phyloP scores from a whole-genome alignment of 2,797 vertebrate genomes.

The Myiothlypis coronata region DNA sequence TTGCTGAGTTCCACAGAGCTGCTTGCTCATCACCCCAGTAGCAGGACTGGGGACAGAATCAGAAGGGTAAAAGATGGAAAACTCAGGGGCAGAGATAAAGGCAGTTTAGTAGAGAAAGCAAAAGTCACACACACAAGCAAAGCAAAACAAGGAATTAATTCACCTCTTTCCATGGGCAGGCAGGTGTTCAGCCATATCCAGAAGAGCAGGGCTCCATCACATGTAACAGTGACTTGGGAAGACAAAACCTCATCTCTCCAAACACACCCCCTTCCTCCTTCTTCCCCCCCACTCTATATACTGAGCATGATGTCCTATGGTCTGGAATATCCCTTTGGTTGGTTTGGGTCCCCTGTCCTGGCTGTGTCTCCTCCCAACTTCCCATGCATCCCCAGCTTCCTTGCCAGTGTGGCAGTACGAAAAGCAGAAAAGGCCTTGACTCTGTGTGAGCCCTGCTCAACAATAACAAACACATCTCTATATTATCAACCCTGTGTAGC shows the following conservation, averaged over 20 bases:
- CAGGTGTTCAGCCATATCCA: neutral
- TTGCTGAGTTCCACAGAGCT: accelerated
- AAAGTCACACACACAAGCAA: neutral
- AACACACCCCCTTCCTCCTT: accelerated
- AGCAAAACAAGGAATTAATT: neutral
- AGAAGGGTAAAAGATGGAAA: neutral
- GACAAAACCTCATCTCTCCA: neutral
- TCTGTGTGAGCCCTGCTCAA: neutral
- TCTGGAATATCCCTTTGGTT: neutral
- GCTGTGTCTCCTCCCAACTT: neutral
- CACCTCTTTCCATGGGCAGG: neutral
- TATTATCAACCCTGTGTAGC: neutral
- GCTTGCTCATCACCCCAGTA: neutral
- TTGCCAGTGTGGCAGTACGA: accelerated
- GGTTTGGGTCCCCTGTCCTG: neutral
- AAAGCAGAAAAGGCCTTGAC: neutral
- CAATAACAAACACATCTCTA: neutral
- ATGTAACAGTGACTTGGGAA: neutral
- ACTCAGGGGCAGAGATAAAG: neutral
- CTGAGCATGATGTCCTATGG: neutral
- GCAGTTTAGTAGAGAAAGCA: neutral
- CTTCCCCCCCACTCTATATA: accelerated
- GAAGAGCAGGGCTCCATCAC: neutral
- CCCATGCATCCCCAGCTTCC: neutral
- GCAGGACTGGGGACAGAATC: accelerated